A percentile compares a stretch with the other conserved stretches of the same genome.
These are phyloP conservation scores for Otus sunia DNA, from an alignment of 2,113 vertebrate genomes.

Conservation along the genomic window DNA sequence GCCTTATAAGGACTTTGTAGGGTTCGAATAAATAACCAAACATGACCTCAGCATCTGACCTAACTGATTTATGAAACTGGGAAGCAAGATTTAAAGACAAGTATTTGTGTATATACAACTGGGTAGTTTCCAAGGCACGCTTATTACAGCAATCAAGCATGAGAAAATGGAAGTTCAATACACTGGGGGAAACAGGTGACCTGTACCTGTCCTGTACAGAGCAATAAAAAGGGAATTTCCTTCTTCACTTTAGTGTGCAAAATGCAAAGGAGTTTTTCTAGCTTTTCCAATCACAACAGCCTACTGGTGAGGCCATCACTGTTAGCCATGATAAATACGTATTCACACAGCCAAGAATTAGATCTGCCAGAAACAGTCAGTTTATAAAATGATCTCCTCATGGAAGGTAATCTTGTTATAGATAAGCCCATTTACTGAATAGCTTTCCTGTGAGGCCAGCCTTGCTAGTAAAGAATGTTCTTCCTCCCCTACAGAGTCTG, in stretches of 20 bases:
- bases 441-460: neutral
- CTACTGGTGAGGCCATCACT: neutral
- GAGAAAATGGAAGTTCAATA: neutral
- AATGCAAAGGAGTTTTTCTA: neutral
- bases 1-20: slow-evolving; percentile 1
- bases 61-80: neutral
- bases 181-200: neutral
- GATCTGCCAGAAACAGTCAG: slow-evolving; percentile 11
- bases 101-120: neutral
- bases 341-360: neutral
- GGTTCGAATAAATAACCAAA: slow-evolving; percentile 30
- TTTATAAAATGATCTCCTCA: slow-evolving; percentile 39
- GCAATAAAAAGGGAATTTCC: neutral
- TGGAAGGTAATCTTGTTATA: slow-evolving; percentile 28
- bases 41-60: slow-evolving; percentile 19
- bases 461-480: neutral
- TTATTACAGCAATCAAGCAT: neutral
- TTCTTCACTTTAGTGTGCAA: neutral
- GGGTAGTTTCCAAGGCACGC: neutral
- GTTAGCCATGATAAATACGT: neutral
- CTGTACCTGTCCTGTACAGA: neutral
- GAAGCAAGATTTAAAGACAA: neutral
- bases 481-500: neutral
- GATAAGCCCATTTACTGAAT: slow-evolving; percentile 18
- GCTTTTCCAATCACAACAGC: neutral